Conservation (phyloP, 2,113 vertebrate genomes). For the Phaethon lepturus region DNA sequence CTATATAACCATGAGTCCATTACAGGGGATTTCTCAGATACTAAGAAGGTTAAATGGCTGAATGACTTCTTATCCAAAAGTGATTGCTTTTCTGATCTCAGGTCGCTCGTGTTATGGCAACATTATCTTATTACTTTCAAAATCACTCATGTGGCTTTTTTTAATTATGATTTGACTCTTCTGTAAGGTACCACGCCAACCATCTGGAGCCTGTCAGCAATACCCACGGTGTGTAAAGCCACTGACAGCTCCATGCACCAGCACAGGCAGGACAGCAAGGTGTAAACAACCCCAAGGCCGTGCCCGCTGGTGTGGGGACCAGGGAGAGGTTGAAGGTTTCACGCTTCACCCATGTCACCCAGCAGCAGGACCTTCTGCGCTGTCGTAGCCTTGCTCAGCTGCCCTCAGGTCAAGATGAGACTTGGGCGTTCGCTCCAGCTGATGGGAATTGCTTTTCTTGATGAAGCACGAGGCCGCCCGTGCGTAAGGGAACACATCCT, state of each 20-base stretch:
- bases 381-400: neutral
- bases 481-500: fast-evolving
- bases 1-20: neutral
- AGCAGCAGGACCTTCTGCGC: neutral
- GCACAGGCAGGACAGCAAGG: neutral
- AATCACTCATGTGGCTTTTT: constrained; percentile 25
- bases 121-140: constrained; percentile 41
- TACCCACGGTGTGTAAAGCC: neutral
- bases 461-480: neutral
- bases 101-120: neutral
- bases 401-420: neutral
- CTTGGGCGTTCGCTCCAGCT: neutral
- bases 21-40: constrained; percentile 40
- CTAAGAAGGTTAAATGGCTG: constrained; percentile 65
- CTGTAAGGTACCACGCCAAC: neutral
- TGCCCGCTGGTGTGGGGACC: neutral
- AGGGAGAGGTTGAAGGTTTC: neutral
- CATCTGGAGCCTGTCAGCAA: constrained; percentile 14
- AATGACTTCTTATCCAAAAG: constrained; percentile 43
- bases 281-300: neutral
- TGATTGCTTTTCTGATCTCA: constrained; percentile 56
- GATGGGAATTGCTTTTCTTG: neutral
- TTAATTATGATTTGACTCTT: constrained; percentile 4
- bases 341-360: neutral
- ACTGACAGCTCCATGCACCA: neutral